Conservation (phyloP, 2,888 invertebrate species). For the Meandrusa payeni region DNA sequence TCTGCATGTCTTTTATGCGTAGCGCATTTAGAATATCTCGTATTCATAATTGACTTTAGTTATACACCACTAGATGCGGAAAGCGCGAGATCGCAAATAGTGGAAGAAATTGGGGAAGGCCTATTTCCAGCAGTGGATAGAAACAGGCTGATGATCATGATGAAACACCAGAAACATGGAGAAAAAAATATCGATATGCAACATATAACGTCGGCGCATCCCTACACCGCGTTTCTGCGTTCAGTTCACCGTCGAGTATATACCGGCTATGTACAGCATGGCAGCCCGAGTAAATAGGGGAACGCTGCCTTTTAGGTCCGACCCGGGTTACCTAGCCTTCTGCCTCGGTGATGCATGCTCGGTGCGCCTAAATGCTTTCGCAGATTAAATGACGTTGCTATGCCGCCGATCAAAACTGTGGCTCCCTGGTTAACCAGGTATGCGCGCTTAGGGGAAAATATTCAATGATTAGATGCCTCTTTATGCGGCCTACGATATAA, state of each 20-base stretch:
- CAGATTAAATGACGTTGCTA: conserved; percentile 34
- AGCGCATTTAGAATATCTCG: too few relatives aligned
- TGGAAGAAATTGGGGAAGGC: too few relatives aligned
- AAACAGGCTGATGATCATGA: too few relatives aligned
- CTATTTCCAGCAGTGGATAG: too few relatives aligned
- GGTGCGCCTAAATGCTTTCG: conserved; percentile 35
- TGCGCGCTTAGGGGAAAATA: conserved; percentile 22
- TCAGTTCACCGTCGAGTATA: conserved; percentile 50
- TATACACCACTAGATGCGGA: too few relatives aligned
- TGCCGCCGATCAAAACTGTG: conserved; percentile 17
- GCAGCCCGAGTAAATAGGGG: conserved; percentile 54
- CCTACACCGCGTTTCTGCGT: conserved; percentile 47
- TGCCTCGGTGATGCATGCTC: conserved; percentile 30
- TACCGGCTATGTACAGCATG: conserved; percentile 47
- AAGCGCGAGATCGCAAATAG: too few relatives aligned
- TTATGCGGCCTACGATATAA: conserved; percentile 16
- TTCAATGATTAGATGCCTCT: conserved; percentile 23
- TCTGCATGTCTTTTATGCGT: too few relatives aligned
- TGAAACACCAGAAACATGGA: too few relatives aligned
- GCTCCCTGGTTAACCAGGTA: conserved; percentile 17
- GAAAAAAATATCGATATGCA: too few relatives aligned
- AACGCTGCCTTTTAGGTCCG: conserved; percentile 60
- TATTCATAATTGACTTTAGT: too few relatives aligned
- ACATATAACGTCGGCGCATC: conserved; percentile 28
- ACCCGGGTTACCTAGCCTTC: conserved; percentile 42